phyloP scores from a whole-genome alignment of 2,888 invertebrate genomes.

The Prostheceraeus crozeri region DNA sequence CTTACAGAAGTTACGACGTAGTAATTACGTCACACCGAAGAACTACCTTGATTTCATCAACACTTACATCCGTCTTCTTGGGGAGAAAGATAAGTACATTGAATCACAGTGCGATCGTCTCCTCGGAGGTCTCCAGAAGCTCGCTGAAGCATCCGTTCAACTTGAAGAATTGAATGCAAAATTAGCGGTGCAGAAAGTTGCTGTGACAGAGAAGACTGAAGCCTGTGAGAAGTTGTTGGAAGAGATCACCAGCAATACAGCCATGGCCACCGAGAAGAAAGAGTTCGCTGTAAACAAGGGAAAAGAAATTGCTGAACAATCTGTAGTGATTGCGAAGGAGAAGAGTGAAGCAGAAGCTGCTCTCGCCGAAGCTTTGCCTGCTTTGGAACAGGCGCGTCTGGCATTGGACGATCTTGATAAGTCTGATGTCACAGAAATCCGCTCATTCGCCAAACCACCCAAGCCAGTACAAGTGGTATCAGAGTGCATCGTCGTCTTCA shows the following conservation, averaged over 20 bases:
- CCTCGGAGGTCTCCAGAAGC: conserved; percentile 69
- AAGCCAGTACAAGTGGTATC: conserved; percentile 79
- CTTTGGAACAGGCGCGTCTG: conserved; percentile 69
- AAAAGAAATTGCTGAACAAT: conserved; percentile 73
- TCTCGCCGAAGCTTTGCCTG: conserved; percentile 73
- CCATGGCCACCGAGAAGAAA: conserved; percentile 68
- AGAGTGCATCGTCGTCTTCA: conserved; percentile 78
- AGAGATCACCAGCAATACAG: conserved; percentile 65
- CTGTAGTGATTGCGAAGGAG: conserved; percentile 69
- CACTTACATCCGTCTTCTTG: conserved; percentile 66
- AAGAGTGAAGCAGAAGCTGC: conserved; percentile 74
- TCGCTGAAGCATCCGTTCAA: conserved; percentile 76
- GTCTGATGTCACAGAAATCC: conserved; percentile 79
- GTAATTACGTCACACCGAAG: conserved; percentile 81
- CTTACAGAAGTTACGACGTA: conserved; percentile 66
- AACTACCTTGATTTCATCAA: conserved; percentile 80
- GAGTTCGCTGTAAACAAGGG: conserved; percentile 71
- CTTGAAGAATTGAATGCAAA: conserved; percentile 71
- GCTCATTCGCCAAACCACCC: conserved; percentile 82
- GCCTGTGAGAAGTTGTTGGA: conserved; percentile 71
- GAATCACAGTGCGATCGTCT: conserved; percentile 64
- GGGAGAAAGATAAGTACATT: conserved; percentile 64
- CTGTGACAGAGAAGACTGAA: conserved; percentile 71
- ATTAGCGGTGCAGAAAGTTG: conserved; percentile 72
- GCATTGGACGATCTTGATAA: conserved; percentile 77